A percentile compares a stretch with the other conserved stretches of the same genome.
phyloP scores from a whole-genome alignment of 2,797 vertebrate species.

The Hypotaenidia okinawae region DNA sequence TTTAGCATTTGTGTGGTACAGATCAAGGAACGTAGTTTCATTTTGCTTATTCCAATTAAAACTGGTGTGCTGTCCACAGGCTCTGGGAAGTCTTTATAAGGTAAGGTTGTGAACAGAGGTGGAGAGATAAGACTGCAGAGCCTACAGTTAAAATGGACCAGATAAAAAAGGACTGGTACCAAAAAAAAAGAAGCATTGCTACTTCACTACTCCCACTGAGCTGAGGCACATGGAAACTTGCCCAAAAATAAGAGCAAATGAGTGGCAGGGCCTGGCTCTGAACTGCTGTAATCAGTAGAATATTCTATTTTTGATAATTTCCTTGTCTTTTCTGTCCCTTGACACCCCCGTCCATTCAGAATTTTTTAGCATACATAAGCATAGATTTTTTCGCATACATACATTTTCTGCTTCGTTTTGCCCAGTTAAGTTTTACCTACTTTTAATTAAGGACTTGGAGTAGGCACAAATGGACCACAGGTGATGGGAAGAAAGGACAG shows the following conservation, averaged over 20 bases:
- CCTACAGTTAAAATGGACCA: background rate
- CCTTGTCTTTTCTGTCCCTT: constrained; percentile 60
- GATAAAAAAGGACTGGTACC: background rate
- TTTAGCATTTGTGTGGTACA: background rate
- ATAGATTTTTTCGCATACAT: constrained; percentile 7
- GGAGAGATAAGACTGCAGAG: background rate
- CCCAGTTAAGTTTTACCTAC: constrained; percentile 11
- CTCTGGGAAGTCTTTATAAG: background rate
- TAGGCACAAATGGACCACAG: background rate
- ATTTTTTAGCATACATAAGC: constrained; percentile 69
- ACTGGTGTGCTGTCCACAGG: background rate
- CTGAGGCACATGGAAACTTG: constrained; percentile 3
- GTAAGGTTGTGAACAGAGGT: background rate
- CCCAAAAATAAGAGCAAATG: constrained; percentile 32
- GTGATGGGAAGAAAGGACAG: background rate
- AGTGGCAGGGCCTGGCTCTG: constrained; percentile 46
- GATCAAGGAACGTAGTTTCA: background rate
- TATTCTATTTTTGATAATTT: constrained; percentile 65
- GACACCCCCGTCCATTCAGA: constrained; percentile 1
- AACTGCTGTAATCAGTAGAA: constrained; percentile 58
- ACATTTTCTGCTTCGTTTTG: constrained; percentile 26
- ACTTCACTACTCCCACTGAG: constrained; percentile 9
- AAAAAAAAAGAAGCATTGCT: background rate
- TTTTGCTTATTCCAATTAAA: background rate
- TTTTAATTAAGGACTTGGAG: background rate